Conservation (phyloP, 2,888 invertebrate species). For the Zaprionus bogoriensis region DNA sequence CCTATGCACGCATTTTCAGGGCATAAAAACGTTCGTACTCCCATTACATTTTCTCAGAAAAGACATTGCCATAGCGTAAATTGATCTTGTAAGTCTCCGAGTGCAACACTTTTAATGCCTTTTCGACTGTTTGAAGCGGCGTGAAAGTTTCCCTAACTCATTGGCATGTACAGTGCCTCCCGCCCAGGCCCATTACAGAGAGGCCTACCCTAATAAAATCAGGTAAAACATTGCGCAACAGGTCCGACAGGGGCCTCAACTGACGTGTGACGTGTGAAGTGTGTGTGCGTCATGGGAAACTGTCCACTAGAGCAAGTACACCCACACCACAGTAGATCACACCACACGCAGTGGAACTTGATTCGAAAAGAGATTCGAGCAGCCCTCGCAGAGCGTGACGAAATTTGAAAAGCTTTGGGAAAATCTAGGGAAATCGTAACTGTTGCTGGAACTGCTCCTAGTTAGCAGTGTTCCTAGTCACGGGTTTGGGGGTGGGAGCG, state of each 20-base stretch:
- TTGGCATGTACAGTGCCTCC: slow-evolving; percentile 45
- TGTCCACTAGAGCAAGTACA: slow-evolving; percentile 24
- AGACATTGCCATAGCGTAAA: background rate
- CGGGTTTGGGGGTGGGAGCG: background rate
- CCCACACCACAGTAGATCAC: slow-evolving; percentile 26
- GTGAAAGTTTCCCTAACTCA: slow-evolving; percentile 21
- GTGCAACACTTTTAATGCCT: background rate
- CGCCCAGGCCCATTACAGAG: slow-evolving; percentile 42
- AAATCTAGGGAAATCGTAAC: slow-evolving; percentile 11
- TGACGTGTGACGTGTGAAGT: slow-evolving; percentile 41
- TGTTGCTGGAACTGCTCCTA: background rate
- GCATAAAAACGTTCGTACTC: too few species aligned
- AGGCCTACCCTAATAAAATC: slow-evolving; percentile 60
- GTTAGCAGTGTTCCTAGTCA: background rate
- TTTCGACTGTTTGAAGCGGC: background rate
- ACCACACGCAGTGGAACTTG: too few species aligned
- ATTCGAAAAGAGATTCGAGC: slow-evolving; percentile 6
- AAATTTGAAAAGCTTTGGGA: slow-evolving; percentile 36
- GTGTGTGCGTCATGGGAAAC: slow-evolving; percentile 70
- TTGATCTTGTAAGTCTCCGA: background rate
- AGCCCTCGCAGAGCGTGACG: slow-evolving; percentile 59
- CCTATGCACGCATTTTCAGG: too few species aligned
- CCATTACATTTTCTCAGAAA: background rate
- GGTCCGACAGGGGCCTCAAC: slow-evolving; percentile 30
- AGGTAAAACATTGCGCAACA: slow-evolving; percentile 63